Conservation (phyloP, 2,888 invertebrate species). For the Adelphocoris suturalis region DNA sequence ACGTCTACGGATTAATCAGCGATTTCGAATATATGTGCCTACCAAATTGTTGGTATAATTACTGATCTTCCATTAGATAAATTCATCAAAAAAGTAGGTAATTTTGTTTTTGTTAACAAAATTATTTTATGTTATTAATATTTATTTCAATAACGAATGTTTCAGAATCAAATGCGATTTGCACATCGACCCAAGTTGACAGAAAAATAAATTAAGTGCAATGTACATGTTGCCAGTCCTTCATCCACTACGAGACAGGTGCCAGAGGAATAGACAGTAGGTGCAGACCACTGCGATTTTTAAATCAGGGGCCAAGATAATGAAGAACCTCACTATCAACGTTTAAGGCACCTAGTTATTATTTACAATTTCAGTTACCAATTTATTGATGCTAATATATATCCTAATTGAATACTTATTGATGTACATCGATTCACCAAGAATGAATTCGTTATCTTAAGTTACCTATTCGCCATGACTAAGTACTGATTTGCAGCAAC, state of each 20-base stretch:
- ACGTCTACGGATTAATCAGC: too few relatives aligned
- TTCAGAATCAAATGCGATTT: conserved; percentile 6
- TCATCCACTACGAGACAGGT: too few relatives aligned
- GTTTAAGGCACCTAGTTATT: neutral
- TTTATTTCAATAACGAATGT: neutral
- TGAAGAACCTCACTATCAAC: neutral
- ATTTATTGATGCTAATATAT: neutral
- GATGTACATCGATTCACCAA: neutral
- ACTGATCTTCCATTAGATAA: too few relatives aligned
- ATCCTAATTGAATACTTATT: neutral
- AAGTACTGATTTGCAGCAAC: neutral
- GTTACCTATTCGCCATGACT: neutral
- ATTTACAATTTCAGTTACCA: neutral
- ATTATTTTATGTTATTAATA: too few relatives aligned
- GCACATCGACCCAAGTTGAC: neutral
- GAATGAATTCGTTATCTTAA: neutral
- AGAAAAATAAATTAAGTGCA: neutral
- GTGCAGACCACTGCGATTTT: neutral
- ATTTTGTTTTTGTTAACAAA: too few relatives aligned
- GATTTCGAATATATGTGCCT: too few relatives aligned
- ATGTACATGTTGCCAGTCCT: too few relatives aligned
- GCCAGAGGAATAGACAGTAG: neutral
- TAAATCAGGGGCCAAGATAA: neutral
- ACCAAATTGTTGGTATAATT: too few relatives aligned
- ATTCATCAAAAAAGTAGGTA: too few relatives aligned